phyloP scores from a whole-genome alignment of 2,113 vertebrate genomes.

The Myrmecobius fasciatus region DNA sequence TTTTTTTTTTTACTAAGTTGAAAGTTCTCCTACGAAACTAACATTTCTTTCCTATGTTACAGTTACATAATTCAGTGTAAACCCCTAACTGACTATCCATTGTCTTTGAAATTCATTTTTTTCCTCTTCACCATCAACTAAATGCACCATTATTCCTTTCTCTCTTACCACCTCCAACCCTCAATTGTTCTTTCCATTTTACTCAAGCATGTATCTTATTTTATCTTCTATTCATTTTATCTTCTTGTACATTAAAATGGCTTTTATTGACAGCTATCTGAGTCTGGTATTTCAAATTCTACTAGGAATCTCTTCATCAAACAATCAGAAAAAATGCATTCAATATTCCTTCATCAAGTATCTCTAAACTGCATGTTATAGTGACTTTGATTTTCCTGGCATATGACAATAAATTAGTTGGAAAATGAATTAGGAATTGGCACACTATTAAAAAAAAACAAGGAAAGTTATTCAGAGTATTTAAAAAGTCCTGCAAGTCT shows the following conservation, averaged over 20 bases:
- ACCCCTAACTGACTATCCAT: neutral
- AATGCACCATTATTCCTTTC: constrained; percentile 18
- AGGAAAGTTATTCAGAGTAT: neutral
- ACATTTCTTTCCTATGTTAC: neutral
- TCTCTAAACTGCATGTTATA: neutral
- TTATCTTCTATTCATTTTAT: constrained; percentile 3
- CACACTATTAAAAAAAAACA: neutral
- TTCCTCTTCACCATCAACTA: constrained; percentile 24
- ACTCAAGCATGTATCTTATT: constrained; percentile 7
- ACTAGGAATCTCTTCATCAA: neutral
- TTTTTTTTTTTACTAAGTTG: constrained; percentile 22
- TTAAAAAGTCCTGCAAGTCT: neutral
- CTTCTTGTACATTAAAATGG: neutral
- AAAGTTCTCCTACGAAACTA: constrained; percentile 39
- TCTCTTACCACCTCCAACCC: constrained; percentile 12
- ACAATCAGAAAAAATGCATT: neutral
- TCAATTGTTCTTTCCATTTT: constrained; percentile 16
- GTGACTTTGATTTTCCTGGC: neutral
- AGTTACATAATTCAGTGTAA: neutral
- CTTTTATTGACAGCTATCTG: neutral
- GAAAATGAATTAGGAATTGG: neutral
- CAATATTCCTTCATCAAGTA: neutral
- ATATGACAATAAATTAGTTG: neutral
- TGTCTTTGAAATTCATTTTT: neutral
- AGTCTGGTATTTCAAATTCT: neutral